A percentile compares a stretch with the other conserved stretches of the same genome.
phyloP scores from a whole-genome alignment of 2,797 vertebrate species.

The Brachymystax lenok region DNA sequence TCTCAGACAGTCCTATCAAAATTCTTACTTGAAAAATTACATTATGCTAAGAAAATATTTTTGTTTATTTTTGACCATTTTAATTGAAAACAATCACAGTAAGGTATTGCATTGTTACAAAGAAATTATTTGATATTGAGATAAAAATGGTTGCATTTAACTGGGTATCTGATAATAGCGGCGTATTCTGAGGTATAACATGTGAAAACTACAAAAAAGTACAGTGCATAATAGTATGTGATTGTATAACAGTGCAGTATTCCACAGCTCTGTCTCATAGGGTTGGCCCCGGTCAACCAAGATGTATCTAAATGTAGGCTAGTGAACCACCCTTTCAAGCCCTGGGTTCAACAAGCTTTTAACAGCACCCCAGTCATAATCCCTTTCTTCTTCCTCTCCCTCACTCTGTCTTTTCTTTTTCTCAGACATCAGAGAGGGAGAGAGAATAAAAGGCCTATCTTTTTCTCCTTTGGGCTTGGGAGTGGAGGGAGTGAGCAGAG shows the following conservation, averaged over 20 bases:
- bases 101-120: too few relatives aligned
- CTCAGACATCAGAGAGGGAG: conserved; percentile 66
- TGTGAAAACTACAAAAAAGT: conserved; percentile 3
- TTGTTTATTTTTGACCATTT: too few relatives aligned
- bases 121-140: too few relatives aligned
- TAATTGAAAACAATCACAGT: too few relatives aligned
- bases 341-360: conserved; percentile 51
- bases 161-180: background rate
- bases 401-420: conserved; percentile 58
- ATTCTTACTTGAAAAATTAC: too few relatives aligned
- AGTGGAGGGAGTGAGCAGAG: conserved; percentile 47
- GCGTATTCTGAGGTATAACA: background rate
- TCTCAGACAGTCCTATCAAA: too few relatives aligned
- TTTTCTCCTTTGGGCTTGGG: conserved; percentile 67
- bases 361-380: conserved; percentile 52
- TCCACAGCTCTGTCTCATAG: background rate
- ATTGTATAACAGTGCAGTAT: conserved; percentile 27
- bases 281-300: conserved; percentile 38
- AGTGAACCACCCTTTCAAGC: conserved; percentile 34
- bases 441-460: conserved; percentile 55
- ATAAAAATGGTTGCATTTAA: too few relatives aligned
- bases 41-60: too few relatives aligned
- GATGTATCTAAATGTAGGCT: conserved; percentile 38
- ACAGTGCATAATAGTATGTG: conserved; percentile 18
- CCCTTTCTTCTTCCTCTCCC: conserved; percentile 54